phyloP scores from a whole-genome alignment of 2,113 vertebrate species.

The Eurypyga helias region DNA sequence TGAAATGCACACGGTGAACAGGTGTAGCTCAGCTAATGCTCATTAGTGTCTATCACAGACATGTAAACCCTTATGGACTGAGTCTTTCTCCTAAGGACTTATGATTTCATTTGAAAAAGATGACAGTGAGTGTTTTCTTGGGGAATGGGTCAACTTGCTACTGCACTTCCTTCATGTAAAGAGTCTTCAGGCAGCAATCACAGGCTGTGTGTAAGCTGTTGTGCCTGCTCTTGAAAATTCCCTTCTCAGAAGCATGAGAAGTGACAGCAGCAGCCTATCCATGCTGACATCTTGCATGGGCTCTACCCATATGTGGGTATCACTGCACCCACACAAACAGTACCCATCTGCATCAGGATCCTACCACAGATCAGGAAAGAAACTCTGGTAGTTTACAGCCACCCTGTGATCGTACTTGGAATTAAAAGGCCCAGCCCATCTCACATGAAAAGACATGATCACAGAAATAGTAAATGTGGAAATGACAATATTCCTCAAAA shows the following conservation, averaged over 20 bases:
- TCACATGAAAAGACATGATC: not conserved
- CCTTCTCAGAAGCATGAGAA: not conserved
- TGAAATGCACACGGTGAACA: not conserved
- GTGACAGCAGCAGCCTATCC: not conserved
- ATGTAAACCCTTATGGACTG: not conserved
- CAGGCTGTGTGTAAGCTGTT: not conserved
- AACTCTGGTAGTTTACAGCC: not conserved
- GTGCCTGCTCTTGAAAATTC: not conserved
- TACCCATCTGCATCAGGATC: not conserved
- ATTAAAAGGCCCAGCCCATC: not conserved
- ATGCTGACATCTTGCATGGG: not conserved
- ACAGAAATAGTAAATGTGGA: not conserved
- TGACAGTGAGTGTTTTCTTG: not conserved
- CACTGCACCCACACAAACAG: rapidly evolving
- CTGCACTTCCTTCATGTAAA: not conserved
- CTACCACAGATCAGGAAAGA: not conserved
- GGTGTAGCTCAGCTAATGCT: not conserved
- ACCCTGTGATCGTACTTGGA: not conserved
- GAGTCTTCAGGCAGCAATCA: not conserved
- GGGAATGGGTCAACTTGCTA: not conserved
- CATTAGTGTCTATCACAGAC: not conserved
- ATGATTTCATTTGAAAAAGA: not conserved
- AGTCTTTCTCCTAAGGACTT: not conserved
- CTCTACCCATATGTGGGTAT: not conserved
- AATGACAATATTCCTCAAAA: not conserved